Evolutionary conservation across 2,888 invertebrate species (phyloP).

Genomic region (Oithona nana): DNA sequence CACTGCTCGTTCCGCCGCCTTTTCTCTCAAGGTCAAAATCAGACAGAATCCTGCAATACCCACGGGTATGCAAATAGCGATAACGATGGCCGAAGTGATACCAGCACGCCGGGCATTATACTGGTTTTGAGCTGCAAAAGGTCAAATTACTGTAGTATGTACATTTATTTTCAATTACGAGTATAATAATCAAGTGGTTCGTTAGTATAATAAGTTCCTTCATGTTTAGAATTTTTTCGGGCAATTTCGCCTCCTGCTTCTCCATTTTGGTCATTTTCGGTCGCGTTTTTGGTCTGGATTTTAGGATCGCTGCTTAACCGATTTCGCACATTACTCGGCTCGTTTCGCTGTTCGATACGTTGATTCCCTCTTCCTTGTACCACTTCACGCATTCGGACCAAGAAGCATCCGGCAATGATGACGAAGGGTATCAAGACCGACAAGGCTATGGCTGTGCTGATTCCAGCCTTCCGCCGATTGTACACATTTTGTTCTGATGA

Average conservation of each 20-base stretch:
- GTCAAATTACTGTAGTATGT: neutral
- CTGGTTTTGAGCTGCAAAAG: slow-evolving; percentile 40
- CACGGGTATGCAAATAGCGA: slow-evolving; percentile 53
- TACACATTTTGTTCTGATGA: slow-evolving; percentile 48
- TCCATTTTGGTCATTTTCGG: neutral
- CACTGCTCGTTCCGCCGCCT: neutral
- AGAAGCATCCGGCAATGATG: neutral
- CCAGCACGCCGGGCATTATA: slow-evolving; percentile 55
- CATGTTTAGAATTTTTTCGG: neutral
- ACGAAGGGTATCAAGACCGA: slow-evolving; percentile 46
- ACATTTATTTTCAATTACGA: neutral
- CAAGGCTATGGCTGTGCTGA: slow-evolving; percentile 55
- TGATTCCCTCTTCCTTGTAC: neutral
- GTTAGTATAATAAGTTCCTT: slow-evolving; percentile 59
- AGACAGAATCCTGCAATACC: neutral
- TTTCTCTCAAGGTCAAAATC: slow-evolving; percentile 1
- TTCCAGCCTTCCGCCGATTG: slow-evolving; percentile 50
- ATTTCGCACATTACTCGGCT: too few relatives aligned
- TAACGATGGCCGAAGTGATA: slow-evolving; percentile 51
- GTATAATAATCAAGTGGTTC: slow-evolving; percentile 42
- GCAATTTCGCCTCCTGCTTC: neutral
- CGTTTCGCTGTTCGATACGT: neutral
- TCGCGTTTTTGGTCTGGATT: neutral
- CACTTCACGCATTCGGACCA: neutral
- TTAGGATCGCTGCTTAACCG: too few relatives aligned